phyloP scores from a whole-genome alignment of 2,113 vertebrate genomes.

The Pollimyrus isidori region DNA sequence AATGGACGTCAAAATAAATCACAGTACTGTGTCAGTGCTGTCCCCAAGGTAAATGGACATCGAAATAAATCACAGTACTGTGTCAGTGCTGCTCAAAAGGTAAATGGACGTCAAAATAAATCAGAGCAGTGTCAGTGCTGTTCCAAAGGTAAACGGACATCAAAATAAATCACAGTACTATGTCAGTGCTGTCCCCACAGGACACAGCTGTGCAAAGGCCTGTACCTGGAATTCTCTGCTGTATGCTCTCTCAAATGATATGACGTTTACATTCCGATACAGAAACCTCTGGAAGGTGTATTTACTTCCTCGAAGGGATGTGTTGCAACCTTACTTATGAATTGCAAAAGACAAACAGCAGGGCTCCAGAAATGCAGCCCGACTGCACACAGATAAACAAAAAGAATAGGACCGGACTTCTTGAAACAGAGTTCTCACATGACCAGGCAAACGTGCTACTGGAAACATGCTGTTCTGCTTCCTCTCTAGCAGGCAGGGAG shows the following conservation, averaged over 20 bases:
- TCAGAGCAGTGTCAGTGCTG: no score
- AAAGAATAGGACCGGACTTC: neutral
- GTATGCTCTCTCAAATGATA: neutral
- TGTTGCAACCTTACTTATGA: neutral
- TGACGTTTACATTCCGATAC: neutral
- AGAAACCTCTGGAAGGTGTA: neutral
- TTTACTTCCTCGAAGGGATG: neutral
- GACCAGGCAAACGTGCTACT: neutral
- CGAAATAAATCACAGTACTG: neutral
- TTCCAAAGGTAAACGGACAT: no score
- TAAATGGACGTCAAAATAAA: neutral
- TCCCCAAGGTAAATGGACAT: neutral
- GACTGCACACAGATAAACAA: neutral
- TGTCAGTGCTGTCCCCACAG: neutral
- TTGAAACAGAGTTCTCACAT: neutral
- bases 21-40: neutral
- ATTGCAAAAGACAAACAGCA: conserved; percentile 7
- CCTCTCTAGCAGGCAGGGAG: neutral
- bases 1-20: neutral
- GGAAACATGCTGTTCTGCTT: neutral
- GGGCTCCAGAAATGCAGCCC: neutral
- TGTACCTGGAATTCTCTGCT: neutral
- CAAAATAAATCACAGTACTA: no score
- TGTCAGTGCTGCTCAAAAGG: neutral
- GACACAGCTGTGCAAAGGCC: neutral